These are phyloP conservation scores for Lagenorhynchus albirostris DNA, from an alignment of 2,113 vertebrate genomes.

Conservation along the genomic window DNA sequence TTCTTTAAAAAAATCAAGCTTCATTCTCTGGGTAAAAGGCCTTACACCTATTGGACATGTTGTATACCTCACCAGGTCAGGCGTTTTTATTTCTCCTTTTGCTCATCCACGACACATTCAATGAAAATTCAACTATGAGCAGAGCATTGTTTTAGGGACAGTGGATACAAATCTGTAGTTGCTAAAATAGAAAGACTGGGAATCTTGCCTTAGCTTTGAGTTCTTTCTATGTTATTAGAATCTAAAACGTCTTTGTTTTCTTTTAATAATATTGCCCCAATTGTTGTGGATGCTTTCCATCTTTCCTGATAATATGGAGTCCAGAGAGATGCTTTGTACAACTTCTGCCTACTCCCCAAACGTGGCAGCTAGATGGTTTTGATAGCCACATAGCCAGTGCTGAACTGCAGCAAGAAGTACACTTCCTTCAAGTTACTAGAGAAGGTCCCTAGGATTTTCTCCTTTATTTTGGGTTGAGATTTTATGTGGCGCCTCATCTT, in stretches of 20 bases:
- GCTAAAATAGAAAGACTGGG: neutral
- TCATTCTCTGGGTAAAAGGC: neutral
- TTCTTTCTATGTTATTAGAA: neutral
- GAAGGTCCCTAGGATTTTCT: neutral
- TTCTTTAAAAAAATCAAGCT: neutral
- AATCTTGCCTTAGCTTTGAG: neutral
- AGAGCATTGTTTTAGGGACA: neutral
- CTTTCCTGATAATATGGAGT: neutral
- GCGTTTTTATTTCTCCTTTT: neutral
- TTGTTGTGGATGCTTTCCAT: neutral
- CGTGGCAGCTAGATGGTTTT: neutral
- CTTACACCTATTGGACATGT: neutral
- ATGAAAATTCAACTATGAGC: neutral
- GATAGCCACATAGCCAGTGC: neutral
- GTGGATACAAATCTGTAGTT: neutral
- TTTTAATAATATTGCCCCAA: neutral
- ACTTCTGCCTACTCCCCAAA: neutral
- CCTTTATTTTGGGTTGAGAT: neutral
- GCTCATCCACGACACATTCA: neutral
- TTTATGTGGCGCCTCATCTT: neutral
- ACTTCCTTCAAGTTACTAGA: neutral
- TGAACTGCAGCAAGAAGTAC: neutral
- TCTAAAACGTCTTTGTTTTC: neutral
- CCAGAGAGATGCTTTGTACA: neutral
- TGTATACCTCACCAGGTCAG: neutral